Evolutionary conservation across 2,797 vertebrate species (phyloP).

Genomic region (Falco naumanni): DNA sequence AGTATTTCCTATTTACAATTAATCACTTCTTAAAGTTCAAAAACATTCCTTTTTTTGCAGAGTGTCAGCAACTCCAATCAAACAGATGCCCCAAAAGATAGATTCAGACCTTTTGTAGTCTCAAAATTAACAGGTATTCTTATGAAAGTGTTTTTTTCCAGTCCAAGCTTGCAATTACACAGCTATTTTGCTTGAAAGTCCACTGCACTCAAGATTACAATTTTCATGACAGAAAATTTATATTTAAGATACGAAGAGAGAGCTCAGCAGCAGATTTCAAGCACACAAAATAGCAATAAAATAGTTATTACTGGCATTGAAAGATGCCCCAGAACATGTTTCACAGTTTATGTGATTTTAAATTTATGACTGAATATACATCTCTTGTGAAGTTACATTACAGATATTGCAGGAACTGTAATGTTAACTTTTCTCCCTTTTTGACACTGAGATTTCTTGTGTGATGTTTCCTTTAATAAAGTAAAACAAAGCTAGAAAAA

Average conservation of each 20-base stretch:
- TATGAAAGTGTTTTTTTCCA: background rate
- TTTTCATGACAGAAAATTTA: background rate
- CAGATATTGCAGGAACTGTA: background rate
- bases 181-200: background rate
- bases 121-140: background rate
- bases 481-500: background rate
- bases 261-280: background rate
- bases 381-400: background rate
- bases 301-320: background rate
- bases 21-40: background rate
- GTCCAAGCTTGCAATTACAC: background rate
- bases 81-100: background rate
- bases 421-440: background rate
- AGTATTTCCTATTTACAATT: background rate
- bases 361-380: background rate
- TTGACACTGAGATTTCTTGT: background rate
- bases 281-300: slow-evolving; percentile 4
- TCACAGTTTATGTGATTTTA: background rate
- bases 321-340: background rate
- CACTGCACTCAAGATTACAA: background rate
- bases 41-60: background rate
- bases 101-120: background rate
- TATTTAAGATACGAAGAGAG: background rate
- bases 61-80: background rate
- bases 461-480: background rate